These are phyloP conservation scores for Zhuqinia jingwanae DNA, from an alignment of 2,888 invertebrate species.

Conservation along the genomic window DNA sequence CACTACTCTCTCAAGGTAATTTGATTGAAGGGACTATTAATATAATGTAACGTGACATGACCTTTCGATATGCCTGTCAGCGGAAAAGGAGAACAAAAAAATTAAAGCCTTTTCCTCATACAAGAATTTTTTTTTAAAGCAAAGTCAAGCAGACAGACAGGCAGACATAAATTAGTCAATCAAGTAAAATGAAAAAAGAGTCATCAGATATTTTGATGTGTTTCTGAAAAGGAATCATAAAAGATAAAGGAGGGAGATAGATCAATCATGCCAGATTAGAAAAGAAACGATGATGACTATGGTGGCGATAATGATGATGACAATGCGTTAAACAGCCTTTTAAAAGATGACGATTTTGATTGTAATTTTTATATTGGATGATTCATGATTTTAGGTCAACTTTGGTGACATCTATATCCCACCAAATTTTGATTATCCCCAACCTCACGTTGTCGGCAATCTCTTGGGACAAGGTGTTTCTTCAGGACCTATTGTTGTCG, in stretches of 20 bases:
- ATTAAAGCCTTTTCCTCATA: background rate
- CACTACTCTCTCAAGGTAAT: constrained; percentile 15
- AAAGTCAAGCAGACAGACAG: constrained; percentile 3
- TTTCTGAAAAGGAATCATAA: constrained; percentile 15
- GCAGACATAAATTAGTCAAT: background rate
- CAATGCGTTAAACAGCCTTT: background rate
- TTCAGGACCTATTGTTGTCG: constrained; percentile 93
- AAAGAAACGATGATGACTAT: background rate
- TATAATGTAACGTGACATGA: constrained; percentile 29
- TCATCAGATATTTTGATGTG: constrained; percentile 17
- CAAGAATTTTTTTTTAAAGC: constrained; percentile 6
- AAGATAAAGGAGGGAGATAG: constrained; percentile 30
- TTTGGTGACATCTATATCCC: constrained; percentile 94
- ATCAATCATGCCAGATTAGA: constrained; percentile 50
- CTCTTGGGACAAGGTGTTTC: constrained; percentile 88
- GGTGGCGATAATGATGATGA: background rate
- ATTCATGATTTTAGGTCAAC: constrained; percentile 85
- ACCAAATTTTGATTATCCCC: constrained; percentile 89
- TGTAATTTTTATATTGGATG: background rate
- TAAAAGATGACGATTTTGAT: background rate
- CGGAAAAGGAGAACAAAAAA: constrained; percentile 5
- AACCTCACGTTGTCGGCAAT: constrained; percentile 89
- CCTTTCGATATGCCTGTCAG: constrained; percentile 34
- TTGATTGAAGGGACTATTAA: constrained; percentile 21
- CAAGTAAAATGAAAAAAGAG: background rate